These are phyloP conservation scores for Orthosia cruda DNA, from an alignment of 2,888 invertebrate genomes.

Conservation along the genomic window DNA sequence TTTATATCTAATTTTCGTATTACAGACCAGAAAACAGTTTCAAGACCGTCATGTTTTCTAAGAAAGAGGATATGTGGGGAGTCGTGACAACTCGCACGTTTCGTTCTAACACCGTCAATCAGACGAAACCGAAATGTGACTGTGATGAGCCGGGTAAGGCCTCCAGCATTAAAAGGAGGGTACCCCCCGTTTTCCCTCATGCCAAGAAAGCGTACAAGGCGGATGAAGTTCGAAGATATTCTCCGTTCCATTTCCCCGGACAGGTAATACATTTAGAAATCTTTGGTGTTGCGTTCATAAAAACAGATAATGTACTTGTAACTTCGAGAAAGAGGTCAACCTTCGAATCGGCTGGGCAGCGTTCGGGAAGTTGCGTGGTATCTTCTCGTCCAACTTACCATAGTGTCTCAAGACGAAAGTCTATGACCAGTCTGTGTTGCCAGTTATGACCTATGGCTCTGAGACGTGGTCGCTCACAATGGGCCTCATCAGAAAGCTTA, in stretches of 20 bases:
- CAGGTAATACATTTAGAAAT: conserved; percentile 79
- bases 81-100: conserved; percentile 46
- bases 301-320: conserved; percentile 58
- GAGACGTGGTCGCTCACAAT: no score
- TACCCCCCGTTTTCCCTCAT: conserved; percentile 75
- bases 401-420: no score
- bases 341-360: no score
- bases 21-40: conserved; percentile 66
- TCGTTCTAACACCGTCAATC: conserved; percentile 15
- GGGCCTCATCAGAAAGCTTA: no score
- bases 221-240: conserved; percentile 79
- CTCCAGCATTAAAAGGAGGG: conserved; percentile 67
- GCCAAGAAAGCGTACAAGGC: conserved; percentile 69
- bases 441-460: no score
- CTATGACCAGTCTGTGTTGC: no score
- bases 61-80: conserved; percentile 60
- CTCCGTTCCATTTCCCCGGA: conserved; percentile 82
- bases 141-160: conserved; percentile 36
- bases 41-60: conserved; percentile 53
- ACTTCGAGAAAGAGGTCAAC: no score
- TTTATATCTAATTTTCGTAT: conserved; percentile 29
- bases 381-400: no score
- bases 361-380: no score
- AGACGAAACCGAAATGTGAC: conserved; percentile 13
- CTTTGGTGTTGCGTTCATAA: conserved; percentile 58